Base-by-base conservation (phyloP, 2,888 invertebrate genomes). In the Linnaemya vulpina region DNA sequence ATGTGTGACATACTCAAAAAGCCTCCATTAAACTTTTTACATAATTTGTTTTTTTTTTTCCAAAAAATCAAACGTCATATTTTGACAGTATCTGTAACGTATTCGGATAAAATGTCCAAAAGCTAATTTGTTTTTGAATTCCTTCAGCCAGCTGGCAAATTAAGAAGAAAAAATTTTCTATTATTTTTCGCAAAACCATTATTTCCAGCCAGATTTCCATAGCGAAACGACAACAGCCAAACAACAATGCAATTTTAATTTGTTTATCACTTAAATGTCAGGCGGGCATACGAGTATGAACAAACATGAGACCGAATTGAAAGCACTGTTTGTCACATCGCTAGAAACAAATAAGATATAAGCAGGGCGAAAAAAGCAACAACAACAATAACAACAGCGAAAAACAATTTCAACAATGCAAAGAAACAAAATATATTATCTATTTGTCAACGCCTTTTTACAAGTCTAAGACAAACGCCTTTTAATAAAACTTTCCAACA, bases 401-500 rank as follows among this genome's bases (percentile, higher is more conserved):
- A 71, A 77, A 76, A 77, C 71, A 55, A 65, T 60, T 40, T 53
- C 17, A 71, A 78, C 68, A 77, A 77, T 68, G 68, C 25, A 17
- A 40, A 60, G 35, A 30, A 62, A 67, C 68, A 75, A 70, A 63
- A 68, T 62, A 65, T 79, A 78, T 85, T 85, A 85, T 85, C 85
- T 82, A 65, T 82, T 85, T 85, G 85, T 85, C 85, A 85, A 85
- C 85, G 85, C 85, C 85, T 85, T 85, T 70, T 85, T 82, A 78
- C 85, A 78, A 78, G 77, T 70, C 78, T 63, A 78, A 85, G 85
- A 85, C 85, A 85, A 85, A 85, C 85, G 85, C 85, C 85, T 85
- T 85, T 82, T 67, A 82, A 75, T 60, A 82, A 82, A 82, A 78
- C 74, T 53, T 78, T 68, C 71, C 84, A 76, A 68, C 43, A 74